Base-by-base conservation (phyloP, 2,888 invertebrate genomes). In the Epinotia brunnichana region DNA sequence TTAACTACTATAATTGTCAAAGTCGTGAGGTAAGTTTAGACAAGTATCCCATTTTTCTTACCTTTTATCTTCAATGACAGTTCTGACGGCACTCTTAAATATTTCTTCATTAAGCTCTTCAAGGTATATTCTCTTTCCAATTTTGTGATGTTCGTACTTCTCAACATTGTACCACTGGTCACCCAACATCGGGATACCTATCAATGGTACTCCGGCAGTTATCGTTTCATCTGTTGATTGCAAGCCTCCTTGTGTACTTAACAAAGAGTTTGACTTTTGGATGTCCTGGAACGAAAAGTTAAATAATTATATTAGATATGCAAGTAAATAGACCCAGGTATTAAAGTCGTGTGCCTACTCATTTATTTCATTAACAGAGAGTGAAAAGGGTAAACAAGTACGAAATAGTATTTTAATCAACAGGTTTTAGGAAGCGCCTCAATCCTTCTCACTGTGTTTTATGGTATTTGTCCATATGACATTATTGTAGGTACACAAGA, bases 231-330 rank as follows among this genome's bases (percentile, higher is more conserved):
- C 51, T 4, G 63, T 63, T 10, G 63, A 63, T 63, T 63, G 63
- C 1, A 63, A 5, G 0, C 63, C 63, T 17, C 63, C 63, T 51
- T 63, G 63, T 2, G 63, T 63, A 13, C n/a, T n/a, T n/a, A n/a
- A 63, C 51, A 29, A 63, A 63, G 2, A 63, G 29, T 63, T 63
- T 63, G 29, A 63, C n/a, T 5, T 63, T 63, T 3, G 63, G 63
- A 29, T 63, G 63, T 63, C 63, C 63, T 63, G 9, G 2, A 21
- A 63, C 29, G 11, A 11, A 11, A 11, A 17, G n/a, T n/a, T n/a
- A n/a, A n/a, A n/a, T n/a, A n/a, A n/a, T n/a, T n/a, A n/a, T n/a
- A n/a, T n/a, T n/a, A n/a, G n/a, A n/a, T n/a, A n/a, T n/a, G n/a
- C n/a, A n/a, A n/a, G n/a, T n/a, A n/a, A n/a, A n/a, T n/a, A n/a